These are phyloP conservation scores for Callocephalon fimbriatum DNA, from an alignment of 2,113 vertebrate genomes.

Conservation along the genomic window DNA sequence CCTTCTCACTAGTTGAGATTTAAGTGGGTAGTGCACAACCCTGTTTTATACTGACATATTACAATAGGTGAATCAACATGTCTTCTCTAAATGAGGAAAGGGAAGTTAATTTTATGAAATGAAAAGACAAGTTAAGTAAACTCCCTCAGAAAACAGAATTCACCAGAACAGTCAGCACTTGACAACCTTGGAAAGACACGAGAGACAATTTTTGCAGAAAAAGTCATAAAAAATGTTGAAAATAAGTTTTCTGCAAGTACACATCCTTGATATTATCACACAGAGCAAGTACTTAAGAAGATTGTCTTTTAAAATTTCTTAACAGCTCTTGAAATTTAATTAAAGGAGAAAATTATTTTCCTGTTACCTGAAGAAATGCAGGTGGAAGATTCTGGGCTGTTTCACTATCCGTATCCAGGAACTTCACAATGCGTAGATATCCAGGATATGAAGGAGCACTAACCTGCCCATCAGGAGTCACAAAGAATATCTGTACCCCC, in stretches of 20 bases:
- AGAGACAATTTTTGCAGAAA: not conserved
- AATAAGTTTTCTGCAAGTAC: too few relatives aligned
- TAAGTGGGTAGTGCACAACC: accelerated
- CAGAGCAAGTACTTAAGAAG: not conserved
- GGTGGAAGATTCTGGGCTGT: conserved; percentile 81
- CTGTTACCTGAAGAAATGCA: conserved; percentile 92
- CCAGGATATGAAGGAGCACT: conserved; percentile 97
- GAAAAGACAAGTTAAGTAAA: not conserved
- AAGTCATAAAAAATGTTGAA: too few relatives aligned
- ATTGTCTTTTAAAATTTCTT: not conserved
- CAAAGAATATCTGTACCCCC: conserved; percentile 98
- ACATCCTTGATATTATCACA: not conserved
- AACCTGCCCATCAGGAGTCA: conserved; percentile 92
- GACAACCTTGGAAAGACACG: not conserved
- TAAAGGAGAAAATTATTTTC: not conserved
- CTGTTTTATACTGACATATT: not conserved
- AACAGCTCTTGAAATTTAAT: not conserved
- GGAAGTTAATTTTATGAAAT: not conserved
- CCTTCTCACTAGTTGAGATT: not conserved
- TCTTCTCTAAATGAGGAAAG: not conserved
- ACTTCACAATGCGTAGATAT: conserved; percentile 93
- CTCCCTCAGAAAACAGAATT: not conserved
- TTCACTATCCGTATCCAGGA: conserved; percentile 82
- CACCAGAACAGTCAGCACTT: not conserved
- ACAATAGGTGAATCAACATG: not conserved